Evolutionary conservation across 2,797 vertebrate genomes (phyloP).

Genomic region (Champsocephalus gunnari): DNA sequence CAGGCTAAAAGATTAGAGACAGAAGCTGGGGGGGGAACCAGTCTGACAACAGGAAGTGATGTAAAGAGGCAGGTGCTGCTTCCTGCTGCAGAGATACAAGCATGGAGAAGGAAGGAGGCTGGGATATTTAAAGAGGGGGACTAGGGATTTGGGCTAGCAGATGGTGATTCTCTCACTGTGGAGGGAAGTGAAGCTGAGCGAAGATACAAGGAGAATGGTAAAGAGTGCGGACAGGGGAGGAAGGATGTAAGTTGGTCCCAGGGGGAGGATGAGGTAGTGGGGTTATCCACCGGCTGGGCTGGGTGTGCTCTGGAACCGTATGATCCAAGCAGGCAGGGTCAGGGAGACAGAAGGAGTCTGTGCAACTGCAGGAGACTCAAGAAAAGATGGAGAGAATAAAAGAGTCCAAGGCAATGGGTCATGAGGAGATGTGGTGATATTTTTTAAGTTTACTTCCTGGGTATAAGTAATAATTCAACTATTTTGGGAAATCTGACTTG

Average conservation of each 20-base stretch:
- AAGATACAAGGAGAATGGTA: slow-evolving; percentile 69
- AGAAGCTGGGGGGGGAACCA: neutral
- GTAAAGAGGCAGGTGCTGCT: slow-evolving; percentile 73
- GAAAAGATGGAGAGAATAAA: slow-evolving; percentile 23
- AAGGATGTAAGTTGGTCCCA: slow-evolving; percentile 73
- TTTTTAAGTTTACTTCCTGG: neutral
- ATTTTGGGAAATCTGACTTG: neutral
- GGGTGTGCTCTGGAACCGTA: slow-evolving; percentile 56
- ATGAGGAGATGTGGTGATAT: neutral
- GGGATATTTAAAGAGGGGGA: neutral
- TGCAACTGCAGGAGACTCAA: slow-evolving; percentile 36
- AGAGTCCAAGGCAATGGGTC: neutral
- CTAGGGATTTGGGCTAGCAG: slow-evolving; percentile 67
- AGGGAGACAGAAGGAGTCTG: slow-evolving; percentile 29
- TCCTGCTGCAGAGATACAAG: slow-evolving; percentile 63
- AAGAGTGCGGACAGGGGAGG: slow-evolving; percentile 65
- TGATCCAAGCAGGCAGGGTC: slow-evolving; percentile 50
- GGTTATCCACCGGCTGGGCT: slow-evolving; percentile 72
- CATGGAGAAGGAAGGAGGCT: slow-evolving; percentile 55
- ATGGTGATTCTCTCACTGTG: slow-evolving; percentile 68
- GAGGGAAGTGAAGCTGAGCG: slow-evolving; percentile 69
- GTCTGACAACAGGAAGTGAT: slow-evolving; percentile 73
- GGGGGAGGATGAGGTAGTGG: slow-evolving; percentile 69
- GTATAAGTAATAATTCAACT: neutral
- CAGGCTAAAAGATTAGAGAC: neutral